phyloP scores from a whole-genome alignment of 2,888 invertebrate genomes.

The Magallana nippona region DNA sequence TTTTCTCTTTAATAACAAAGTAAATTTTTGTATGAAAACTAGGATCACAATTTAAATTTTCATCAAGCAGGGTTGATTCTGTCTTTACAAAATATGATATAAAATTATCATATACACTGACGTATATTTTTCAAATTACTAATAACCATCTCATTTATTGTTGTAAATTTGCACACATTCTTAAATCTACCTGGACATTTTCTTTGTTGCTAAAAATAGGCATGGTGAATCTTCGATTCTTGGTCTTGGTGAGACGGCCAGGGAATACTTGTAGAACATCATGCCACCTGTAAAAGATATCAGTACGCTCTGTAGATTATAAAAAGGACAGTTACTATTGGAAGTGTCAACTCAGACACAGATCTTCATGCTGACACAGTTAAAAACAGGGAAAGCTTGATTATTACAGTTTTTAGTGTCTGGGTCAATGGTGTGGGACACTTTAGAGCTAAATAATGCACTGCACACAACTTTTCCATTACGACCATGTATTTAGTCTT shows the following conservation, averaged over 20 bases:
- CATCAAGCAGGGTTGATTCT: no score
- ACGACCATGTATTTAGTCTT: not conserved
- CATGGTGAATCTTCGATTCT: constrained; percentile 68
- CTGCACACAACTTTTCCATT: not conserved
- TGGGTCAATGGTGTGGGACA: not conserved
- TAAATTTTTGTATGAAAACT: no score
- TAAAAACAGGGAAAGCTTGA: not conserved
- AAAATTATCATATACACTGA: no score
- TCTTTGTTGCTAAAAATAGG: constrained; percentile 71
- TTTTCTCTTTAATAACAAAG: no score
- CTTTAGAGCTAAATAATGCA: not conserved
- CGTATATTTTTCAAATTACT: no score
- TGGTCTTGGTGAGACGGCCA: constrained; percentile 70
- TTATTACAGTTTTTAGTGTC: not conserved
- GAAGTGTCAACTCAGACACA: not conserved
- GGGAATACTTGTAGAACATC: constrained; percentile 90
- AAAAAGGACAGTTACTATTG: not conserved
- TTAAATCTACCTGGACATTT: constrained; percentile 73
- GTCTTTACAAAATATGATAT: no score
- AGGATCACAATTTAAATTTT: no score
- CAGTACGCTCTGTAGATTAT: not conserved
- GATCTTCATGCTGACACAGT: not conserved
- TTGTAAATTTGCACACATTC: not conserved
- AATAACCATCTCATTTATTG: no score
- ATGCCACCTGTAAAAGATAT: constrained; percentile 84